phyloP scores from a whole-genome alignment of 2,113 vertebrate genomes.

The Carassius carassius region DNA sequence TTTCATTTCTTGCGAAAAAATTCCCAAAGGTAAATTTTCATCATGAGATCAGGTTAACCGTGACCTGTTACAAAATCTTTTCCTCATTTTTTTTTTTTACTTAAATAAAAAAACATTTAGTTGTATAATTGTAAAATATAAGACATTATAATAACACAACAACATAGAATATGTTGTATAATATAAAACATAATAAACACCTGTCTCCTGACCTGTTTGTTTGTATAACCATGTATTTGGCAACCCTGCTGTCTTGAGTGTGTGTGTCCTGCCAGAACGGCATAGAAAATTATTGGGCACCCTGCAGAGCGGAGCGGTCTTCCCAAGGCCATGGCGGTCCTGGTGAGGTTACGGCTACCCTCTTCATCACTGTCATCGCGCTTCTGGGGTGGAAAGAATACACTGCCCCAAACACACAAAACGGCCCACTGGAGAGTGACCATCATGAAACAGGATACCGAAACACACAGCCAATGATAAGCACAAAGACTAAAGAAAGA shows the following conservation, averaged over 20 bases:
- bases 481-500: not conserved
- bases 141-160: not conserved
- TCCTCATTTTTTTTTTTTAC: not conserved
- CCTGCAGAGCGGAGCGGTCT: slow-evolving; percentile 28
- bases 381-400: slow-evolving; percentile 15
- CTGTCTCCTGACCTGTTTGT: not conserved
- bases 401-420: slow-evolving; percentile 28
- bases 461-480: slow-evolving; percentile 4
- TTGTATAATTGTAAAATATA: not conserved
- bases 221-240: not conserved
- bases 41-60: not conserved
- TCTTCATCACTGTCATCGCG: slow-evolving; percentile 35
- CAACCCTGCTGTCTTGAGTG: not conserved
- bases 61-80: not conserved
- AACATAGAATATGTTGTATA: not conserved
- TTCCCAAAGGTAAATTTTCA: too few species aligned
- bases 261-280: not conserved
- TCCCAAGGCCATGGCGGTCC: slow-evolving; percentile 26
- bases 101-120: not conserved
- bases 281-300: slow-evolving; percentile 23
- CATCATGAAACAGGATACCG: not conserved
- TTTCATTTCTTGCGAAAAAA: too few species aligned
- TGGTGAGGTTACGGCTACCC: slow-evolving; percentile 7
- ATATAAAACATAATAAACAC: not conserved
- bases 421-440: slow-evolving; percentile 15